Evolutionary conservation across 2,113 vertebrate species (phyloP).

Genomic region (Prinia subflava): DNA sequence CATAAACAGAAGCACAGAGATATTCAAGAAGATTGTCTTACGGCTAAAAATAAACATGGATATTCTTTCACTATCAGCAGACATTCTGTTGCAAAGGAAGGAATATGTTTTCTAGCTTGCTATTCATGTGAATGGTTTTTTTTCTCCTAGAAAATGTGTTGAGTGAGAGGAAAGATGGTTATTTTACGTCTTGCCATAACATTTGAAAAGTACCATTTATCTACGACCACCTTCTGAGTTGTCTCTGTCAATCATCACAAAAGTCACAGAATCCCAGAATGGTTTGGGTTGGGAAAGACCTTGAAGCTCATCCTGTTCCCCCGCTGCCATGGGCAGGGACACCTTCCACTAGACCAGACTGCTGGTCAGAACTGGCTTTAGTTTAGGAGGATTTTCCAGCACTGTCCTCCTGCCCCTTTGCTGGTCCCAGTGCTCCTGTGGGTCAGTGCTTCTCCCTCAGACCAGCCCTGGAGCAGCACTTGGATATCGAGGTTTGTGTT

Average conservation of each 20-base stretch:
- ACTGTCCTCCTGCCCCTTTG: background rate
- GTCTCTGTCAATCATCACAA: background rate
- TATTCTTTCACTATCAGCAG: background rate
- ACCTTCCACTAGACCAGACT: background rate
- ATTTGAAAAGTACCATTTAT: background rate
- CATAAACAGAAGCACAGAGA: slow-evolving; percentile 20
- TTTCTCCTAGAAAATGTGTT: background rate
- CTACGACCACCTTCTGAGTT: background rate
- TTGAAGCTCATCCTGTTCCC: background rate
- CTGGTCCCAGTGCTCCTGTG: accelerated
- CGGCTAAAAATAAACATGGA: background rate
- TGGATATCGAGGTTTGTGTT: background rate
- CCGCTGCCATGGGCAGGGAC: background rate
- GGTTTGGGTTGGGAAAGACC: background rate
- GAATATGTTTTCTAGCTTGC: background rate
- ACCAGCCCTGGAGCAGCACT: background rate
- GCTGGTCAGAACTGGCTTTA: background rate
- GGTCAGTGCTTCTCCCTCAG: background rate
- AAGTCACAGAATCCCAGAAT: background rate
- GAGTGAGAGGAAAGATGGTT: background rate
- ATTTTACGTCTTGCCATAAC: background rate
- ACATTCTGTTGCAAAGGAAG: background rate
- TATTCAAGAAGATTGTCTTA: slow-evolving; percentile 15
- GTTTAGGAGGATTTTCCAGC: background rate
- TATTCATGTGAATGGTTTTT: background rate